phyloP scores from a whole-genome alignment of 2,888 invertebrate species.

The Tetheella fluctuosa region DNA sequence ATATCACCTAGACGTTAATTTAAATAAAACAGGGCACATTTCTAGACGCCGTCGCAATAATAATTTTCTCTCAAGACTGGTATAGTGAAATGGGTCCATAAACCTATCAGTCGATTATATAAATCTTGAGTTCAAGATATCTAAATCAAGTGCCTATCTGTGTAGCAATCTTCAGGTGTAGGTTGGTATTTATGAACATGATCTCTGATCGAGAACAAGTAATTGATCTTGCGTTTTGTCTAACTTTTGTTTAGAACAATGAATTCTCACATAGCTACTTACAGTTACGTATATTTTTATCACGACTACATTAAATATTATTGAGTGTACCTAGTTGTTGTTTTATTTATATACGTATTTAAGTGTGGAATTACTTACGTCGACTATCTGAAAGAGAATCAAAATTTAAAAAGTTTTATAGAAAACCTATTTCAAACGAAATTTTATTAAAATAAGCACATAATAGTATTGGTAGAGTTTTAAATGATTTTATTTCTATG shows the following conservation, averaged over 20 bases:
- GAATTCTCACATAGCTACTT: not conserved
- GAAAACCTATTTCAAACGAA: no score
- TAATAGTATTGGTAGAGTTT: no score
- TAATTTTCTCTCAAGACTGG: slow-evolving; percentile 45
- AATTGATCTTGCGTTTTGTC: slow-evolving; percentile 41
- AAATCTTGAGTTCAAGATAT: slow-evolving; percentile 67
- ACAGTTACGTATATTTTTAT: no score
- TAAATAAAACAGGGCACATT: slow-evolving; percentile 3
- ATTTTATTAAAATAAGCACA: no score
- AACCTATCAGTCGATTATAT: slow-evolving; percentile 62
- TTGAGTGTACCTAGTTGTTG: no score
- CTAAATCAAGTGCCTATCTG: slow-evolving; percentile 78
- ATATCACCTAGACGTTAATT: not conserved
- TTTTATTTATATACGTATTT: no score
- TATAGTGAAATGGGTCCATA: slow-evolving; percentile 59
- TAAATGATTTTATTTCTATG: no score
- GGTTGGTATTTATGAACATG: slow-evolving; percentile 48
- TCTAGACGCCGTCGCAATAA: slow-evolving; percentile 27
- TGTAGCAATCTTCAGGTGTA: slow-evolving; percentile 62
- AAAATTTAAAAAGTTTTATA: no score
- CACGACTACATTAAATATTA: no score
- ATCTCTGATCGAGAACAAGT: slow-evolving; percentile 36
- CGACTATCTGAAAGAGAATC: no score
- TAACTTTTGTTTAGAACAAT: slow-evolving; percentile 18
- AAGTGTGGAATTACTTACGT: no score